Evolutionary conservation across 2,113 vertebrate species (phyloP), one percentile per base, ranked within the genome.

Genomic region (Cynocephalus volans): DNA sequence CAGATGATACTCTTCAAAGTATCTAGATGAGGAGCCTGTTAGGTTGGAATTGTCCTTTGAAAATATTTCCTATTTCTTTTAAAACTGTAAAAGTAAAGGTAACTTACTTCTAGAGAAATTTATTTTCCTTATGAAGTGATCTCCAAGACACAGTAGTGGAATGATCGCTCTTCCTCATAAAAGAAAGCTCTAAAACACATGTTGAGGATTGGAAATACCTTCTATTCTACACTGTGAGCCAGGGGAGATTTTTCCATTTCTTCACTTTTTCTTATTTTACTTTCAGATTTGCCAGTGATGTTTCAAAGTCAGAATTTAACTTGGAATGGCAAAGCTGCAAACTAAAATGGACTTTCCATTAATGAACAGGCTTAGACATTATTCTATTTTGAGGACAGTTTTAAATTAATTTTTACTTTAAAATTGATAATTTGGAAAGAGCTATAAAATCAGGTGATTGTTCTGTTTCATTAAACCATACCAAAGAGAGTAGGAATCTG

Each of bases 121-220:
- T 87, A 93, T 97, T 92, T 75, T 89, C 21, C 28, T 58, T 77
- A 80, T 45, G 73, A 80, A 97, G 33, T 87, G 48, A 48, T 90
- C 56, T 97, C 65, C 54, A 64, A 52, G 94, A 95, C 50, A 95
- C 7, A 69, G 60, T 65, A 82, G 65, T 91, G 76, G 72, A 96
- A 67, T 88, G 85, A 33, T 89, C 65, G 41, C 73, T 97, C 95
- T 89, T 75, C 23, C 88, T 90, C 93, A 64, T 85, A 88, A 98
- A 97, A 95, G 73, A 72, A 97, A 97, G 83, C 45, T 82, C 76
- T 96, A 98, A 97, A 98, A 96, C 98, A 97, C 96, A 97, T 97
- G 97, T 87, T 93, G 64, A 96, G 81, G 87, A 69, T 89, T 98
- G 90, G 84, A 98, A 98, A 97, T 94, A 26, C 33, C 83, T 97